Evolutionary conservation across 2,113 vertebrate species (phyloP), one percentile per base, ranked within the genome.

Genomic region (Mustelus asterias): DNA sequence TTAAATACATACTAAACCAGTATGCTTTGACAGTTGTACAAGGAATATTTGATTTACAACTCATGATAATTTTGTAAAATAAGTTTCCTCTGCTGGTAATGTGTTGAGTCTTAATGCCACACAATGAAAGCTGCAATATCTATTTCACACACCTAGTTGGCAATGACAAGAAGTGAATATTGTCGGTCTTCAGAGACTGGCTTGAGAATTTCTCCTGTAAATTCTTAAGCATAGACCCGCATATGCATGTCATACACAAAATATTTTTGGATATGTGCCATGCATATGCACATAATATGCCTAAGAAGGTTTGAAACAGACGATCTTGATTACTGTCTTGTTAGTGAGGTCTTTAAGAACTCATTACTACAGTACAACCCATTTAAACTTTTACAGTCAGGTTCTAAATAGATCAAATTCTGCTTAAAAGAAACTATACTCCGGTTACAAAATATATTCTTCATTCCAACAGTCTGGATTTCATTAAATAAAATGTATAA

Each of bases 191-290:
- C 69, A 48, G 94, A 72, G 44, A 72, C 67, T 33, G 24, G 26
- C 22, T 95, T 95, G 67, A 95, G 70, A 95, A 76, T 54, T 63
- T 72, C 41, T 93, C 33, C 60, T 44, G 41, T 95, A 95, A 95
- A 72, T 95, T 72, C 44, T 95, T 72, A 72, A 10, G 67, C 69
- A 54, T 33, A 44, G 41, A 54, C 41, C 22, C 54, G 26, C 69
- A 95, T 54, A 70, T 76, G 94, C 94, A 95, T 48, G 94, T 33
- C 94, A 95, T 95, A 95, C 37, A 54, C n/a, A 70, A 95, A 95
- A 72, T 95, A 95, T 76, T 95, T 93, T 95, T 72, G 94, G 94
- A 95, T 54, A 72, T 95, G 4, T 95, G 94, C 94, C 69, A 72
- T 14, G 67, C 94, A 95, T 48, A 76, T 95, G 94, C 24, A 95